These are phyloP conservation scores for Distichodus sexfasciatus DNA, from an alignment of 2,797 vertebrate genomes.

Conservation along the genomic window DNA sequence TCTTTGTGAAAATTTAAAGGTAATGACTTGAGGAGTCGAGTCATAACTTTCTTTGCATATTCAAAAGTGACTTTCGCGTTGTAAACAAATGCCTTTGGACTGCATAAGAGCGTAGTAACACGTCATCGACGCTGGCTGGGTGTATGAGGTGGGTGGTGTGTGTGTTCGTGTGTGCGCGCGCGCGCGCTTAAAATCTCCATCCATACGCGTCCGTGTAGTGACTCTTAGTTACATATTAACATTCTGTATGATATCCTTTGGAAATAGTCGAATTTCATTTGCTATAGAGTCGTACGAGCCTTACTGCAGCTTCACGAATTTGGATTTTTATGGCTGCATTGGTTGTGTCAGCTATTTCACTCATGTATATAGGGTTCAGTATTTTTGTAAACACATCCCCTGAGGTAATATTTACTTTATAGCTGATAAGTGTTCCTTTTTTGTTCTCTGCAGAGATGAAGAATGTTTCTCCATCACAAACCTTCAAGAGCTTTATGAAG, in stretches of 20 bases:
- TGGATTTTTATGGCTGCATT: too few relatives aligned
- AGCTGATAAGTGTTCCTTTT: slow-evolving; percentile 3
- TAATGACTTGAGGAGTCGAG: not conserved
- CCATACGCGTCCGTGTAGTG: not conserved
- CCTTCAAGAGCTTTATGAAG: slow-evolving; percentile 77
- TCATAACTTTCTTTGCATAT: not conserved
- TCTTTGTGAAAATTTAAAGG: too few relatives aligned
- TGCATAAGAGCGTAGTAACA: slow-evolving; percentile 52
- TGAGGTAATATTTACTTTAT: slow-evolving; percentile 47
- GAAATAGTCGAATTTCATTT: not conserved
- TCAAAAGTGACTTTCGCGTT: slow-evolving; percentile 19
- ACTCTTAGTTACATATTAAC: slow-evolving; percentile 1
- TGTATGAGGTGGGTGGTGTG: slow-evolving; percentile 16
- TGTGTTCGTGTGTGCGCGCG: slow-evolving; percentile 1
- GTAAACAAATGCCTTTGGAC: slow-evolving; percentile 46
- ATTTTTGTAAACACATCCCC: slow-evolving; percentile 29
- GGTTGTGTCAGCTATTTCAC: too few relatives aligned
- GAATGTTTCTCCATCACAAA: slow-evolving; percentile 71
- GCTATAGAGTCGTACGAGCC: not conserved
- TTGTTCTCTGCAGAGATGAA: slow-evolving; percentile 72
- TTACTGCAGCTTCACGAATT: not conserved
- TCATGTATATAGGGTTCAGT: slow-evolving; percentile 15
- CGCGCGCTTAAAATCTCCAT: not conserved
- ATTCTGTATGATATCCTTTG: not conserved
- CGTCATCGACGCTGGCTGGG: slow-evolving; percentile 56